Evolutionary conservation across 2,113 vertebrate species (phyloP).

Genomic region (Suricata suricatta): DNA sequence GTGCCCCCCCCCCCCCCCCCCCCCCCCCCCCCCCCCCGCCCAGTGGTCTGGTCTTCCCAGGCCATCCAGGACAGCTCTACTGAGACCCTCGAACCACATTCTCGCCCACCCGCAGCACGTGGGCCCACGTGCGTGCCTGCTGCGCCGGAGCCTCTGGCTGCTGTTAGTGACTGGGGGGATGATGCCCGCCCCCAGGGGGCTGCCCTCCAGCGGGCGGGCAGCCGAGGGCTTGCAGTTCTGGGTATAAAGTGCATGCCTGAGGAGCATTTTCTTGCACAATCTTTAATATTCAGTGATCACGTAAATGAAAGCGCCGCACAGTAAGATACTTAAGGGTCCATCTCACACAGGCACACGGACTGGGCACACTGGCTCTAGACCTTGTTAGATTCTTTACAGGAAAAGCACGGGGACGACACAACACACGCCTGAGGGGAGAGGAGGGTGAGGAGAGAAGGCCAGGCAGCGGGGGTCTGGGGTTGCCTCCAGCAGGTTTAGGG

Average conservation of each 20-base stretch:
- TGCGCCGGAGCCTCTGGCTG: too few relatives aligned
- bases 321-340: background rate
- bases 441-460: background rate
- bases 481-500: too few relatives aligned
- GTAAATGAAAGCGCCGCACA: background rate
- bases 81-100: too few relatives aligned
- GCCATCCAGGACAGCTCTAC: background rate
- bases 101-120: background rate
- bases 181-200: too few relatives aligned
- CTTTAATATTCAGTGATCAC: background rate
- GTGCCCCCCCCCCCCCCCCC: too few relatives aligned
- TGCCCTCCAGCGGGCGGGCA: too few relatives aligned
- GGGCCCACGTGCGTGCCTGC: background rate
- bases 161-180: too few relatives aligned
- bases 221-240: too few relatives aligned
- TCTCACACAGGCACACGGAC: too few relatives aligned
- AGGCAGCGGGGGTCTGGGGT: background rate
- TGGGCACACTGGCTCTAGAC: background rate
- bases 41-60: background rate
- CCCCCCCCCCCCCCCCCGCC: too few relatives aligned
- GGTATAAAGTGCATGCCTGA: too few relatives aligned
- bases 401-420: background rate
- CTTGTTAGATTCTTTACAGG: background rate
- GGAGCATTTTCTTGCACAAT: too few relatives aligned
- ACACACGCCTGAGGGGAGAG: background rate